Evolutionary conservation across 2,888 invertebrate genomes (phyloP).

Genomic region (Eristalis pertinax): DNA sequence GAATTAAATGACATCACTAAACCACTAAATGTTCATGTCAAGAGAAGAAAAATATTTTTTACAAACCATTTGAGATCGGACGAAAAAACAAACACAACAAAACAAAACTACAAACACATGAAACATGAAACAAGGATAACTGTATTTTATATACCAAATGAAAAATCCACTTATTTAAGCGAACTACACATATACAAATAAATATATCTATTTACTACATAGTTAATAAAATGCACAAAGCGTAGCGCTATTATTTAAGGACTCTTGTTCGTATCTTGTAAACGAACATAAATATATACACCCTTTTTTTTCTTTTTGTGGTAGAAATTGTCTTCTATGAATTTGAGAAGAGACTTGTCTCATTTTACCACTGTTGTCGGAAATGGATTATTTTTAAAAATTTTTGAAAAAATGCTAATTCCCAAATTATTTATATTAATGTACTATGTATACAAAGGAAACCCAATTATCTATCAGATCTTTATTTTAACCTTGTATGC

Average conservation of each 20-base stretch:
- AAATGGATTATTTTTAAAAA: background rate
- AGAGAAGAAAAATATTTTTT: constrained; percentile 26
- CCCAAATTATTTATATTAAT: constrained; percentile 47
- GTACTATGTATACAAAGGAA: constrained; percentile 22
- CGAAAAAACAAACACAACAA: background rate
- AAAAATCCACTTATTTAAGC: constrained; percentile 41
- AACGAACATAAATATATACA: constrained; percentile 12
- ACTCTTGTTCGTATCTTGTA: constrained; percentile 25
- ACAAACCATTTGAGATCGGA: background rate
- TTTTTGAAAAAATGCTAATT: background rate
- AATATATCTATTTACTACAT: constrained; percentile 34
- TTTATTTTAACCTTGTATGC: background rate
- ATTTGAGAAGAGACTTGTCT: constrained; percentile 9
- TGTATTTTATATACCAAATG: constrained; percentile 34
- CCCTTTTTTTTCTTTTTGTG: constrained; percentile 1
- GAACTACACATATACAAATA: constrained; percentile 20
- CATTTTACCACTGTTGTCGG: constrained; percentile 24
- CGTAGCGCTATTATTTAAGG: constrained; percentile 35
- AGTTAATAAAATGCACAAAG: constrained; percentile 48
- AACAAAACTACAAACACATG: background rate
- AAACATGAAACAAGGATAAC: background rate
- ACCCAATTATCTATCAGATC: constrained; percentile 1
- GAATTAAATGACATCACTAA: background rate
- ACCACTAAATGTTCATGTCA: background rate
- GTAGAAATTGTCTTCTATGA: constrained; percentile 8